These are phyloP conservation scores for Malurus alboscapulatus DNA, from an alignment of 2,113 vertebrate species.

Conservation along the genomic window DNA sequence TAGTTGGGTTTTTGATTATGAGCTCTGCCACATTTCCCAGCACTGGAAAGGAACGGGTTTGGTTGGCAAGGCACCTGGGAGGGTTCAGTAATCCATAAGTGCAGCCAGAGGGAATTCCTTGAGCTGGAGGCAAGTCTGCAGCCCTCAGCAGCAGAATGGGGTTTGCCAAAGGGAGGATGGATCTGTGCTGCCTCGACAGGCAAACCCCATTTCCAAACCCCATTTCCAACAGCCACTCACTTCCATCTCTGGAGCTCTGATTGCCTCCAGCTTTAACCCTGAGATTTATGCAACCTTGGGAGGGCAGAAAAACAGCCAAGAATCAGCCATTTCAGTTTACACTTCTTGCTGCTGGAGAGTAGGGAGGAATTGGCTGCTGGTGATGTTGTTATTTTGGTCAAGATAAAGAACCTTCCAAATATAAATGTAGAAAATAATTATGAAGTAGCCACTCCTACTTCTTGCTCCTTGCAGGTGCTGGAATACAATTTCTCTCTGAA, in stretches of 20 bases:
- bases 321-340: not conserved
- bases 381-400: not conserved
- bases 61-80: not conserved
- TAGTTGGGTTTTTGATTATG: too few relatives aligned
- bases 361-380: not conserved
- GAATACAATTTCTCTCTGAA: not conserved
- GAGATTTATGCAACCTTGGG: not conserved
- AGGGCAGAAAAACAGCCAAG: not conserved
- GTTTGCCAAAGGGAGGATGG: not conserved
- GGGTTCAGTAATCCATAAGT: not conserved
- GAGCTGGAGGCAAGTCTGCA: not conserved
- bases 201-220: not conserved
- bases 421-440: not conserved
- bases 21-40: not conserved
- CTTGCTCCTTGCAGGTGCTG: not conserved
- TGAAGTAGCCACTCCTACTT: not conserved
- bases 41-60: not conserved
- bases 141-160: not conserved
- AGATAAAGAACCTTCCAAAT: not conserved
- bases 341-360: not conserved
- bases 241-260: not conserved
- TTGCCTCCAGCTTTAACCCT: not conserved
- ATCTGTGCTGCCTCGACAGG: fast-evolving
- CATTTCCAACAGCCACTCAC: not conserved
- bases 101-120: not conserved